These are phyloP conservation scores for Noctua pronuba DNA, from an alignment of 2,888 invertebrate species.

Conservation along the genomic window DNA sequence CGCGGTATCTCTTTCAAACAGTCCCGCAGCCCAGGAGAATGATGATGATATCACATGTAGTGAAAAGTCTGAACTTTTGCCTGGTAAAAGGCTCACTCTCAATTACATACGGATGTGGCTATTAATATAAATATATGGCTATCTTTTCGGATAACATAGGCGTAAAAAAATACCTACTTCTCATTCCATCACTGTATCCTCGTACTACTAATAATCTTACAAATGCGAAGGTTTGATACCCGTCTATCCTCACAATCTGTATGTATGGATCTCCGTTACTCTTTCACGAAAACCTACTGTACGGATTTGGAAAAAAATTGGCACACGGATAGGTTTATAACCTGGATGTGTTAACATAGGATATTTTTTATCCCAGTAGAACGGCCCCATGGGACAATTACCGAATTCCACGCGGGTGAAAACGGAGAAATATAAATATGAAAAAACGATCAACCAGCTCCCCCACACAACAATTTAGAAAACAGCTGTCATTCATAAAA, in stretches of 20 bases:
- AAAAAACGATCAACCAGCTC: background rate
- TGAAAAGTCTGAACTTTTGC: no score
- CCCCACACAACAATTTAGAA: background rate
- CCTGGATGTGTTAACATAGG: background rate
- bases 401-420: background rate
- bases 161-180: background rate
- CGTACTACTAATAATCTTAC: no score
- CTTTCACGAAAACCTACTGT: background rate
- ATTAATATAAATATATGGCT: no score
- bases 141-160: background rate
- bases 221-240: no score
- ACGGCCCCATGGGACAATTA: background rate
- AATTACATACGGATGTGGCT: background rate
- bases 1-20: no score
- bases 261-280: background rate
- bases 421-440: background rate
- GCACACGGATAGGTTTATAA: background rate
- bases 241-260: no score
- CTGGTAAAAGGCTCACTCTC: background rate
- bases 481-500: conserved; percentile 31
- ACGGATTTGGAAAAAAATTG: background rate
- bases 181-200: background rate
- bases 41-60: no score
- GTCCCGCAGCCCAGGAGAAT: no score
- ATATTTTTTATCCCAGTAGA: background rate